Evolutionary conservation across 2,113 vertebrate genomes (phyloP), one percentile per base, ranked within the genome.

Genomic region (Neolamprologus cancellatus): DNA sequence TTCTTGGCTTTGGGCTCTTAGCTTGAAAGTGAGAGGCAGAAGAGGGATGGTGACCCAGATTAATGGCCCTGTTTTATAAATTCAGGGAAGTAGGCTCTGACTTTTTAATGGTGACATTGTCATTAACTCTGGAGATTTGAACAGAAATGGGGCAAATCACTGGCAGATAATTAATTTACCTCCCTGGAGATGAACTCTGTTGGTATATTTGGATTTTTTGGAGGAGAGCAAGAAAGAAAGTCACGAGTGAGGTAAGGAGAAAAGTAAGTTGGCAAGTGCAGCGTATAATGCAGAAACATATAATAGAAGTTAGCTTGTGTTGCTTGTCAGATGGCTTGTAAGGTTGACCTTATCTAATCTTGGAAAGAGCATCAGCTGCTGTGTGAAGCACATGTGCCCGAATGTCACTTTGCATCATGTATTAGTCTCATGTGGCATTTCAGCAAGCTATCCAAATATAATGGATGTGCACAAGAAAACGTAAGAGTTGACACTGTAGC

Each of bases 161-260:
- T 84, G 86, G 84, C 81, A 92, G 93, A 94, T 95, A 96, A 96
- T 96, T 96, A 96, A 94, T 93, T 88, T 80, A 18, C 71, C 44
- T 94, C 95, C 84, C 89, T 32, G 79, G 93, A 92, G 94, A 86
- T 71, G 11, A 76, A 25, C 78, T 74, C 64, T 50, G 88, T 25
- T 64, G 69, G n/a, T 95, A 94, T 91, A 88, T 93, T 91, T 91
- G 84, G 93, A 80, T 25, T 69, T 71, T 86, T 79, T 66, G 39
- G 61, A 78, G 28, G 78, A 81, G 71, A 57, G 53, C 74, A 55
- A 81, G 78, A 80, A 41, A 83, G 57, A 78, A 64, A 82, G 82
- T 57, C 9, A 36, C 15, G 30, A 41, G 61, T 66, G 32, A 66
- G 54, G 44, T 30, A 20, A 28, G 61, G 52, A 66, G 10, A 74